Percentiles rank a stretch among this genome's conserved stretches.
Conservation (phyloP, 2,797 vertebrate genomes). For the Buphagus erythrorhynchus region DNA sequence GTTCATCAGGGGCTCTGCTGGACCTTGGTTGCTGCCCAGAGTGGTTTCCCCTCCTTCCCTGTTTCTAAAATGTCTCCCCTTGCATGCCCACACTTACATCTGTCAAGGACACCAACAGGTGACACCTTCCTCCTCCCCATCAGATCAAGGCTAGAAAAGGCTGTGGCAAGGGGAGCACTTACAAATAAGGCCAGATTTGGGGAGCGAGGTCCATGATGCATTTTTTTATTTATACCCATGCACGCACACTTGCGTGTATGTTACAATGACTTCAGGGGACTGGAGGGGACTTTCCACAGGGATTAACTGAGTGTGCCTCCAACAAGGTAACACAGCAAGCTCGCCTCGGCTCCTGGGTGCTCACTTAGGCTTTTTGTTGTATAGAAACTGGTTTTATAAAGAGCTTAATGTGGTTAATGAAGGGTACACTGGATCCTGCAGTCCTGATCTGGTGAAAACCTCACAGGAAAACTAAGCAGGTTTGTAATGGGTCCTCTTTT, state of each 20-base stretch:
- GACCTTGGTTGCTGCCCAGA: neutral
- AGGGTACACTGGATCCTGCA: neutral
- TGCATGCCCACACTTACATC: neutral
- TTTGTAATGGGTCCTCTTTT: neutral
- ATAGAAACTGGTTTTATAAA: neutral
- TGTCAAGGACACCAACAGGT: constrained; percentile 71
- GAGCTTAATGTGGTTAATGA: neutral
- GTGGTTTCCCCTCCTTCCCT: neutral
- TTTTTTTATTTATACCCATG: constrained; percentile 80
- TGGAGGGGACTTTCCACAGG: constrained; percentile 76
- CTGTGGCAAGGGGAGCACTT: constrained; percentile 51
- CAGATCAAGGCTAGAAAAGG: constrained; percentile 35
- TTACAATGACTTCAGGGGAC: constrained; percentile 76
- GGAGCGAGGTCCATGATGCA: constrained; percentile 69
- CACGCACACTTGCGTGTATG: constrained; percentile 64
- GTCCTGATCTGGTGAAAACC: neutral
- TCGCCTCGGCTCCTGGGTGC: neutral
- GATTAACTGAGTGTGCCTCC: constrained; percentile 56
- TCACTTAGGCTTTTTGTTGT: neutral
- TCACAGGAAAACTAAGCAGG: neutral
- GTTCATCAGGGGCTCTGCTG: neutral
- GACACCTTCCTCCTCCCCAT: constrained; percentile 47
- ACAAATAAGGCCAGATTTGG: constrained; percentile 73
- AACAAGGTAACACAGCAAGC: constrained; percentile 47
- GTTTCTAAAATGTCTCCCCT: neutral